Conservation (phyloP, 1,140 invertebrate genomes). For the Leguminivora glycinivorella region DNA sequence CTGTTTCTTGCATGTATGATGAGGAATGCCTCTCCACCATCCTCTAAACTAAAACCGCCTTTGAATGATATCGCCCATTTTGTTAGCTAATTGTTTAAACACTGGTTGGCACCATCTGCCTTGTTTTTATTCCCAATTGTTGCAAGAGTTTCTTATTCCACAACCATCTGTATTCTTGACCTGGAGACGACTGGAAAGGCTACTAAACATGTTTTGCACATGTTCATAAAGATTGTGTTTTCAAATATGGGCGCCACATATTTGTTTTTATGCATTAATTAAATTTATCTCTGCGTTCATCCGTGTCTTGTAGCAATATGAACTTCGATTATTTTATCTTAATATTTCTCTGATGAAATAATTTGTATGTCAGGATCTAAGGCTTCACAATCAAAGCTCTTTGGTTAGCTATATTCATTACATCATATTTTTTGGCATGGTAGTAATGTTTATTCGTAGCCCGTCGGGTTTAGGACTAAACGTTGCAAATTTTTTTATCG, state of each 20-base stretch:
- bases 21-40: too few species aligned
- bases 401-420: slow-evolving; percentile 31
- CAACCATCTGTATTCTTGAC: slow-evolving; percentile 40
- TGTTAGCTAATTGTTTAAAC: too few species aligned
- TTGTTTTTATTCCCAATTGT: too few species aligned
- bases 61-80: too few species aligned
- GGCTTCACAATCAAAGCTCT: slow-evolving; percentile 38
- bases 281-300: slow-evolving; percentile 36
- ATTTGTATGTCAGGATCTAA: slow-evolving; percentile 31
- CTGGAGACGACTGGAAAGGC: too few species aligned
- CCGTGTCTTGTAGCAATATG: slow-evolving; percentile 39
- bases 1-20: too few species aligned
- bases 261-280: slow-evolving; percentile 9
- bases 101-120: too few species aligned
- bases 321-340: slow-evolving; percentile 32
- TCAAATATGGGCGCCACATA: slow-evolving; percentile 32
- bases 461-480: too few species aligned
- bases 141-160: too few species aligned
- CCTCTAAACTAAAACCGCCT: too few species aligned
- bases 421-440: slow-evolving; percentile 35
- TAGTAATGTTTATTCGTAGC: slow-evolving; percentile 37
- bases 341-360: slow-evolving; percentile 33
- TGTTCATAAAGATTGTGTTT: slow-evolving; percentile 33
- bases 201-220: slow-evolving; percentile 37
- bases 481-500: too few species aligned